A percentile compares a stretch with the other conserved stretches of the same genome.
Evolutionary conservation across 2,888 invertebrate species (phyloP).

Genomic region (Drosophila tanythrix): DNA sequence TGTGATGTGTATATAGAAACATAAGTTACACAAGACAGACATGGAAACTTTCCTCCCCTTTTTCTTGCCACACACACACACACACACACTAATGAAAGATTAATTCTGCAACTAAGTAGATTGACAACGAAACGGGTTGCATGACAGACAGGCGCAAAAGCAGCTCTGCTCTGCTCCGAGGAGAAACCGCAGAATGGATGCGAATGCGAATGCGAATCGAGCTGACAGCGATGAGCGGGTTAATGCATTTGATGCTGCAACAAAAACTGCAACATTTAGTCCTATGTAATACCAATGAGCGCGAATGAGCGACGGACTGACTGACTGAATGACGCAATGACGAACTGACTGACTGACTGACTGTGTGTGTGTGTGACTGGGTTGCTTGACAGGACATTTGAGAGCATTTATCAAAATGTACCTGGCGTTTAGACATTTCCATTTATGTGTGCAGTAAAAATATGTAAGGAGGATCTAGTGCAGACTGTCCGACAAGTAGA

Average conservation of each 20-base stretch:
- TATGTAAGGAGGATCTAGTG: background rate
- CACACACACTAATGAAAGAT: constrained; percentile 40
- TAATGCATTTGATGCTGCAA: constrained; percentile 74
- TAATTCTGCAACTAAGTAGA: constrained; percentile 55
- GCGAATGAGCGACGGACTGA: constrained; percentile 5
- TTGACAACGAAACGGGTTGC: constrained; percentile 48
- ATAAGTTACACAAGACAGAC: constrained; percentile 11
- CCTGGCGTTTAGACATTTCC: constrained; percentile 72
- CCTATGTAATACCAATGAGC: constrained; percentile 25
- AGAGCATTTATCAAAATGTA: constrained; percentile 81
- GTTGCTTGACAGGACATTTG: constrained; percentile 57
- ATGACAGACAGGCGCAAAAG: constrained; percentile 35
- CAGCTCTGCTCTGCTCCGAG: background rate
- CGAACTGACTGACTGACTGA: constrained; percentile 9
- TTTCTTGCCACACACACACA: background rate
- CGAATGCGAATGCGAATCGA: constrained; percentile 59
- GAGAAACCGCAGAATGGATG: constrained; percentile 53
- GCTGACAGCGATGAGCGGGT: constrained; percentile 77
- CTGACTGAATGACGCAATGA: constrained; percentile 8
- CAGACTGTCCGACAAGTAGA: background rate
- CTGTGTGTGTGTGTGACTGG: constrained; percentile 8
- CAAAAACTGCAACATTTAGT: constrained; percentile 46
- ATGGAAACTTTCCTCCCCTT: background rate
- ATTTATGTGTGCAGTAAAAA: constrained; percentile 46
- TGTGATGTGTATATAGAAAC: background rate